Evolutionary conservation across 1,140 invertebrate species (phyloP).

Genomic region (Drosophila mayri): DNA sequence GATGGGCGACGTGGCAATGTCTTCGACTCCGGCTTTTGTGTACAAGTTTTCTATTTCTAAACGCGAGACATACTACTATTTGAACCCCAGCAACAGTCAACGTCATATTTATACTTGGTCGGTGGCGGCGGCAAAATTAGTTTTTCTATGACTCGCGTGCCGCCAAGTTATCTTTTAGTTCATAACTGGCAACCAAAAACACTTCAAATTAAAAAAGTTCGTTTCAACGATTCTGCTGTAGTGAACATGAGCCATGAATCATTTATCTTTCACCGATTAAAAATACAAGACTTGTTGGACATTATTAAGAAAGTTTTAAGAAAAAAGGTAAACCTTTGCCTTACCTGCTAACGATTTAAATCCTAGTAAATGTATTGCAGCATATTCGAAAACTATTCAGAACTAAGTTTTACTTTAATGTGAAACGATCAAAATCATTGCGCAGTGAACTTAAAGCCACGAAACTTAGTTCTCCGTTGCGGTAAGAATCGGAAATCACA

Average conservation of each 20-base stretch:
- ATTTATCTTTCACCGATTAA: neutral
- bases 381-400: neutral
- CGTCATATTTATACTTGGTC: conserved; percentile 82
- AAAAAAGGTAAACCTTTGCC: neutral
- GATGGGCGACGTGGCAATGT: conserved; percentile 23
- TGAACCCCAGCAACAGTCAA: conserved; percentile 75
- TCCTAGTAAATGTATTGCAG: neutral
- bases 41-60: conserved; percentile 80
- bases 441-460: too few species aligned
- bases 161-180: conserved; percentile 67
- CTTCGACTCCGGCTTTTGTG: conserved; percentile 59
- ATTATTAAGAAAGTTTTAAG: neutral
- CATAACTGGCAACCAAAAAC: conserved; percentile 22
- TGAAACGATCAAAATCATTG: neutral
- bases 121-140: conserved; percentile 76
- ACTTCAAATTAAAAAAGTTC: conserved; percentile 7
- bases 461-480: neutral
- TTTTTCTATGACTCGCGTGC: conserved; percentile 80
- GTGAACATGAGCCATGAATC: conserved; percentile 2
- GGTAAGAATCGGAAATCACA: neutral
- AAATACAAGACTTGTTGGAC: neutral
- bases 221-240: neutral
- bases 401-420: neutral
- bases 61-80: conserved; percentile 53
- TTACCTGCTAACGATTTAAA: neutral